Evolutionary conservation across 2,113 vertebrate genomes (phyloP).

Genomic region (Cryptomyrus ogoouensis): DNA sequence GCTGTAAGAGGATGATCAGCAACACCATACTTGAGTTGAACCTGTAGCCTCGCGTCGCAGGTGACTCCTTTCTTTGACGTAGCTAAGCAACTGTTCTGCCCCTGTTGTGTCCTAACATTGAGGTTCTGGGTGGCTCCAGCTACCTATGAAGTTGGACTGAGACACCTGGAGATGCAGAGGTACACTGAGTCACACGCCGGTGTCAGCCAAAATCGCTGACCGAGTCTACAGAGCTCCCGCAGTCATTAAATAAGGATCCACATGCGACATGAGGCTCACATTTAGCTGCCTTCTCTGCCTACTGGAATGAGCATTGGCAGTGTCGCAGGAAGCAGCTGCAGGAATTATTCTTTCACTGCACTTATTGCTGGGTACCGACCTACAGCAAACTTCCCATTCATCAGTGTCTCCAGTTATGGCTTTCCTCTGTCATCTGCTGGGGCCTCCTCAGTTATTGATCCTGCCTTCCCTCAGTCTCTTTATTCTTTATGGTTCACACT

Average conservation of each 20-base stretch:
- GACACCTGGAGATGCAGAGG: neutral
- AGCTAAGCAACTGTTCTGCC: neutral
- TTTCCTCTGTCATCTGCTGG: neutral
- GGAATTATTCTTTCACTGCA: neutral
- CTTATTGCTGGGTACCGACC: neutral
- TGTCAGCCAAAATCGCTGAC: constrained; percentile 26
- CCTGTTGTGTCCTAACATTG: neutral
- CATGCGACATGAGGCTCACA: neutral
- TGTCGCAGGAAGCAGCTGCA: neutral
- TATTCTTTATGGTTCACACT: constrained; percentile 25
- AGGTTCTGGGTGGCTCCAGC: neutral
- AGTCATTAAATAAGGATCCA: neutral
- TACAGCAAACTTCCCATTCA: neutral
- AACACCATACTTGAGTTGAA: neutral
- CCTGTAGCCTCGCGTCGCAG: neutral
- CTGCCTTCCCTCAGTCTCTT: constrained; percentile 20
- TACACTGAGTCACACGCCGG: neutral
- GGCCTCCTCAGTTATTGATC: neutral
- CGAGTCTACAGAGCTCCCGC: constrained; percentile 19
- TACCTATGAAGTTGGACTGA: neutral
- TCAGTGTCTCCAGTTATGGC: neutral
- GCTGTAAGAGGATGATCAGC: neutral
- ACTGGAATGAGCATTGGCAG: neutral
- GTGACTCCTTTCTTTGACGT: neutral
- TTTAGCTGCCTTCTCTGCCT: neutral